Evolutionary conservation across 2,113 vertebrate species (phyloP), one percentile per base, ranked within the genome.

Genomic region (Caracal caracal): DNA sequence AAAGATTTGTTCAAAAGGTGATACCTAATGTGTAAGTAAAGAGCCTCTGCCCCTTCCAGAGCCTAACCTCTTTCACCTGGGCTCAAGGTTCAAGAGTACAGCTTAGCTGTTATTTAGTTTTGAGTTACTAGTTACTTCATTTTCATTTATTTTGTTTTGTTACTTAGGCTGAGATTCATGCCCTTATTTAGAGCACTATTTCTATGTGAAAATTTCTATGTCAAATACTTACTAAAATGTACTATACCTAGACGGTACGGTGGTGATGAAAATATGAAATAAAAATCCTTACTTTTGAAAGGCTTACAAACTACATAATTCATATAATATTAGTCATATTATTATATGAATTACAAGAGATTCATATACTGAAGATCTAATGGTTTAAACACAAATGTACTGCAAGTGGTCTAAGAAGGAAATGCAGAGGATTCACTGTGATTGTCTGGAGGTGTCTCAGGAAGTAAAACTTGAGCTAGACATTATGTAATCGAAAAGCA

Each of bases 211-310:
- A 88, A 49, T 49, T 59, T 59, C 56, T 59, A 59, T 53, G 89
- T 51, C 47, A 88, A 91, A 68, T 75, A 95, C 6, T 85, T 59
- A 88, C 24, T 70, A 68, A 96, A 81, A 35, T 53, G 19, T 83
- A 83, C 2, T 91, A 28, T 85, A 92, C 22, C 13, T 76, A 56
- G 47, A 33, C 15, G 35, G 51, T 66, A 68, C 4, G 35, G 13
- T 30, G 13, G 22, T 90, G 37, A 90, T 40, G 87, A 65, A 87
- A 97, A 96, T 85, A 49, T 16, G 33, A 93, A 61, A 89, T 90
- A 59, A 53, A 85, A 88, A 96, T 88, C 43, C 16, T 84, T 93
- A 33, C 65, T 40, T 82, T 4, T 84, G 86, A 92, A 78, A 91
- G 6, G n/a, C 13, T 94, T 93, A 95, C 13, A 94, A 84, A 94